Evolutionary conservation across 2,797 vertebrate species (phyloP), one percentile per base, ranked within the genome.

Genomic region (Anguilla marmorata): DNA sequence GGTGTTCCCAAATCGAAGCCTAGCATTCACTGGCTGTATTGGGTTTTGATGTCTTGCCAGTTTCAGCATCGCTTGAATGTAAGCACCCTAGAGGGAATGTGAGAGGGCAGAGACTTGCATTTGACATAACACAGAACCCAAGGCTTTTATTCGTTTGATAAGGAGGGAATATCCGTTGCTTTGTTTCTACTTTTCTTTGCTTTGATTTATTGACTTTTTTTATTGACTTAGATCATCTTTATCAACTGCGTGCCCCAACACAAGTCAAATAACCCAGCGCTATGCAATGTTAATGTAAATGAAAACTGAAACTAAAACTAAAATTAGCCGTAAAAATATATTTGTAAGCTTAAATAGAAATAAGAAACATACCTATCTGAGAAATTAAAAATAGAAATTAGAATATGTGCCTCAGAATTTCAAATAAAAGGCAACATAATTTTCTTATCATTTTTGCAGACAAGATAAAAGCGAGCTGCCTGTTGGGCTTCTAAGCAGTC

Each of bases 21-120:
- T 48, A 48, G 50, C 79, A 82, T 11, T n/a, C 21, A 50, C 45
- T 82, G 79, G 45, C 79, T 82, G 45, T 80, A 3, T n/a, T 48
- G 79, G 45, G 24, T 50, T n/a, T 82, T n/a, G 50, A 24, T 48
- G 79, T 82, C 79, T 82, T 82, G 79, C 79, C 79, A 82, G 79
- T 6, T 69, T 63, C 21, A 19, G 4, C 60, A 63, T 19, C 9
- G 52, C 9, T 54, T 74, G 30, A 30, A 12, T 37, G 66, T 72
- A 9, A 72, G 30, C 9, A 24, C 66, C 27, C 24, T 41, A 76
- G 74, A 76, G 19, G 37, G 33, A 16, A 41, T 41, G 74, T n/a
- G 3, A 76, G 14, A 37, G 69, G 33, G 33, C 0, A 12, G 2
- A 76, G 74, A 7, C 33, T 76, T 76, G 33, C 74, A 37, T 37